Conservation (phyloP, 2,888 invertebrate genomes). For the Sesia apiformis region DNA sequence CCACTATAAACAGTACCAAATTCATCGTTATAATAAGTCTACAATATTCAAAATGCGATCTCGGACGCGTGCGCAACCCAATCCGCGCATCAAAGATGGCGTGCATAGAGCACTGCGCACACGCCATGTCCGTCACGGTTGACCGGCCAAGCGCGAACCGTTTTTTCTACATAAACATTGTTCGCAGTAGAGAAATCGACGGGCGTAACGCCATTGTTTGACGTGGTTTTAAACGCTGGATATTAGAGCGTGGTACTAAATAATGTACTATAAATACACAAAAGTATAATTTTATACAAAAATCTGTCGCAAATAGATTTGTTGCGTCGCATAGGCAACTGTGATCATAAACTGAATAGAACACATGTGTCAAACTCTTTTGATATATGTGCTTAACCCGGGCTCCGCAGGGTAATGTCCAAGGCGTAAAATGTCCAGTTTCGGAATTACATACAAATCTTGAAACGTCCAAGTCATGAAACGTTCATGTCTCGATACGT, state of each 20-base stretch:
- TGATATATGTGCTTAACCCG: too few relatives aligned
- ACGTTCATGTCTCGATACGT: too few relatives aligned
- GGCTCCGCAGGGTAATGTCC: too few relatives aligned
- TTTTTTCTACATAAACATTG: conserved; percentile 71
- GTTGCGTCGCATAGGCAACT: too few relatives aligned
- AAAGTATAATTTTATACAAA: too few relatives aligned
- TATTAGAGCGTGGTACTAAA: conserved; percentile 65
- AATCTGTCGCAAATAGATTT: too few relatives aligned
- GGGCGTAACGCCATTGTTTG: conserved; percentile 70
- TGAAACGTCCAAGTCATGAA: too few relatives aligned
- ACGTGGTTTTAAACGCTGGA: conserved; percentile 52
- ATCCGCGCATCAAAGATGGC: conserved; percentile 66
- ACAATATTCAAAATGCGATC: conserved; percentile 5
- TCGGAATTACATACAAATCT: too few relatives aligned
- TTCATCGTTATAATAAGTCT: background rate
- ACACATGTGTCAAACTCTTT: too few relatives aligned
- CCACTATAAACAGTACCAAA: background rate
- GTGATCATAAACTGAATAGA: too few relatives aligned
- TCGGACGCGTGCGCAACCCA: conserved; percentile 51
- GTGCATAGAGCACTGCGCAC: conserved; percentile 43
- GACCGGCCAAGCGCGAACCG: conserved; percentile 51
- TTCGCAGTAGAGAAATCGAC: conserved; percentile 70
- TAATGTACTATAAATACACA: conserved; percentile 11
- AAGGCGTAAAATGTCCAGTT: too few relatives aligned
- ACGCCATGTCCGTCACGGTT: conserved; percentile 64